Evolutionary conservation across 2,113 vertebrate genomes (phyloP).

Genomic region (Formicarius rufipectus): DNA sequence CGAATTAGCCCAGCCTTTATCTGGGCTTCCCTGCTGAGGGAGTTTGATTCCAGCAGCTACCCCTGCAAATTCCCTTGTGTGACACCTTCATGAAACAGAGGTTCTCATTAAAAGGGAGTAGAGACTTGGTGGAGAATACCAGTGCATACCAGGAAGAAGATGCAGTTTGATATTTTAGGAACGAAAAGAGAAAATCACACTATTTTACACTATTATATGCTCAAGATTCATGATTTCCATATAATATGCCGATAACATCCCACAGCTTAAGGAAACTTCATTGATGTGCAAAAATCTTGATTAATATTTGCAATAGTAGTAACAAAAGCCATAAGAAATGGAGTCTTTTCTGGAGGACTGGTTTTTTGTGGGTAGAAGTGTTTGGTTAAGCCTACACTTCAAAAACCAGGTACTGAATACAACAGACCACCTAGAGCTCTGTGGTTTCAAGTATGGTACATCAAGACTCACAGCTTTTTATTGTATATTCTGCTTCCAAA

Average conservation of each 20-base stretch:
- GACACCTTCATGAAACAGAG: not conserved
- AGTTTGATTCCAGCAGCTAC: not conserved
- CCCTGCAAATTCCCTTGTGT: not conserved
- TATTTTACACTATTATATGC: not conserved
- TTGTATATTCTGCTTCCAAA: not conserved
- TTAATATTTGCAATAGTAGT: not conserved
- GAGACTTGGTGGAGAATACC: not conserved
- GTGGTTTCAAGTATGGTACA: not conserved
- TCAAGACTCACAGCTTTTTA: not conserved
- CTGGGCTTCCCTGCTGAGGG: not conserved
- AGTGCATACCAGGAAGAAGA: not conserved
- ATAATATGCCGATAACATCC: not conserved
- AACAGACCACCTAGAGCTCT: not conserved
- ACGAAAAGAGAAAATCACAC: not conserved
- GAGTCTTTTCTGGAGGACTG: not conserved
- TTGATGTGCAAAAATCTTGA: not conserved
- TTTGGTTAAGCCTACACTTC: not conserved
- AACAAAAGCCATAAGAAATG: not conserved
- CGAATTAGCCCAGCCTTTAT: not conserved
- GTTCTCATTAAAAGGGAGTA: not conserved
- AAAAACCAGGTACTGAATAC: not conserved
- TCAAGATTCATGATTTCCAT: not conserved
- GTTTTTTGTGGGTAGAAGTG: not conserved
- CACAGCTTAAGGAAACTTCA: not conserved
- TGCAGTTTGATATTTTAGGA: not conserved